Percentiles rank a stretch among this genome's conserved stretches.
phyloP scores from a whole-genome alignment of 1,140 invertebrate species.

The Anastatus disparis region DNA sequence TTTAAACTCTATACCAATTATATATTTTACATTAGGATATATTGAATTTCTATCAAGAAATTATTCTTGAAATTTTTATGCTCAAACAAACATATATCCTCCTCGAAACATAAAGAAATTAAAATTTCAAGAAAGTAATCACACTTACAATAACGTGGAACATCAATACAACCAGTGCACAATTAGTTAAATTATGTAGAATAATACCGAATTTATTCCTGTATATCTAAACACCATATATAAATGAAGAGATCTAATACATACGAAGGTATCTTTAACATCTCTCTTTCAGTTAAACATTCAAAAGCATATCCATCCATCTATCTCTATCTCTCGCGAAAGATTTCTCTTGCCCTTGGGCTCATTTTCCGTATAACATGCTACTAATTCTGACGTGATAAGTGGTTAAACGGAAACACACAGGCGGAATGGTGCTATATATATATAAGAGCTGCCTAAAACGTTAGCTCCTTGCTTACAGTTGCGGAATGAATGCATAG shows the following conservation, averaged over 20 bases:
- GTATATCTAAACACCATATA: background rate
- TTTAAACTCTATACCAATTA: too few relatives aligned
- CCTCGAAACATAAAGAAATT: too few relatives aligned
- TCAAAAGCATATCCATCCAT: slow-evolving; percentile 41
- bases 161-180: background rate
- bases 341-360: slow-evolving; percentile 44
- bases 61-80: too few relatives aligned
- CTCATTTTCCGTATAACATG: slow-evolving; percentile 44
- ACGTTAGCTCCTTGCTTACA: slow-evolving; percentile 11
- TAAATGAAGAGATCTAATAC: too few relatives aligned
- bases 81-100: too few relatives aligned
- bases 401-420: slow-evolving; percentile 46
- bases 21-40: too few relatives aligned
- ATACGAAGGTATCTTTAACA: background rate
- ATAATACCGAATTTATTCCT: slow-evolving; percentile 20
- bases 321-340: too few relatives aligned
- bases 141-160: too few relatives aligned
- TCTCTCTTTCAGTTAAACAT: background rate
- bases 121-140: too few relatives aligned
- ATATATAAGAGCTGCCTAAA: slow-evolving; percentile 13
- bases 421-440: slow-evolving; percentile 22
- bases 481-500: slow-evolving; percentile 17
- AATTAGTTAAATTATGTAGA: slow-evolving; percentile 22
- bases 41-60: too few relatives aligned
- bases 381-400: slow-evolving; percentile 46